A percentile compares a stretch with the other conserved stretches of the same genome.
Conservation (phyloP, 2,113 vertebrate species). For the Panthera leo region DNA sequence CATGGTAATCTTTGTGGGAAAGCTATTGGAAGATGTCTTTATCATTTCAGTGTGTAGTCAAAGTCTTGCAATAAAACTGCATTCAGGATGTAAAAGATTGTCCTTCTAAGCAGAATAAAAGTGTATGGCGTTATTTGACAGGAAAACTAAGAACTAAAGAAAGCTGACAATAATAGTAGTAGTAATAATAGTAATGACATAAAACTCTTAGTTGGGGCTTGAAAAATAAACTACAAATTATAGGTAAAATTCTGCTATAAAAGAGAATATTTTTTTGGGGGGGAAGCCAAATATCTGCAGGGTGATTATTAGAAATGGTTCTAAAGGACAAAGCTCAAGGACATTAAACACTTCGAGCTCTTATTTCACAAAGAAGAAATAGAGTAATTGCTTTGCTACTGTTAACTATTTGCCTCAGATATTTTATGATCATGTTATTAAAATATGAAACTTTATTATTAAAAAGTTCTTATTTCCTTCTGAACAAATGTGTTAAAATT, state of each 20-base stretch:
- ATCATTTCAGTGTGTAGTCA: neutral
- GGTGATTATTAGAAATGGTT: neutral
- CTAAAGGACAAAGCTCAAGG: slow-evolving; percentile 38
- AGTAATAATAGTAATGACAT: neutral
- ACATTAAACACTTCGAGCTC: neutral
- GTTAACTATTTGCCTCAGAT: neutral
- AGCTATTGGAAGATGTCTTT: neutral
- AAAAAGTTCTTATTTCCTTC: slow-evolving; percentile 42
- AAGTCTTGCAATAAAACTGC: slow-evolving; percentile 24
- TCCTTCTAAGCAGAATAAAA: neutral
- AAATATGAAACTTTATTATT: slow-evolving; percentile 62
- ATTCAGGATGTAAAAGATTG: neutral
- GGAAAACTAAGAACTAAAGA: slow-evolving; percentile 15
- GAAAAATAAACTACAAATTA: slow-evolving; percentile 8
- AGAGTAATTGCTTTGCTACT: slow-evolving; percentile 16
- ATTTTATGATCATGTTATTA: slow-evolving; percentile 58
- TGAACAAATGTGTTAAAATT: slow-evolving; percentile 52
- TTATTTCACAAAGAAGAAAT: neutral
- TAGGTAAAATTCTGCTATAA: slow-evolving; percentile 12
- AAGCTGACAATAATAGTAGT: neutral
- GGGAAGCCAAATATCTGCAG: neutral
- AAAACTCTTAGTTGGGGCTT: neutral
- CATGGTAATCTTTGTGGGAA: neutral
- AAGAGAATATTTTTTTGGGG: neutral
- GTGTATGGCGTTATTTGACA: neutral